Evolutionary conservation across 2,797 vertebrate species (phyloP).

Genomic region (Sebastes kiyomatsui): DNA sequence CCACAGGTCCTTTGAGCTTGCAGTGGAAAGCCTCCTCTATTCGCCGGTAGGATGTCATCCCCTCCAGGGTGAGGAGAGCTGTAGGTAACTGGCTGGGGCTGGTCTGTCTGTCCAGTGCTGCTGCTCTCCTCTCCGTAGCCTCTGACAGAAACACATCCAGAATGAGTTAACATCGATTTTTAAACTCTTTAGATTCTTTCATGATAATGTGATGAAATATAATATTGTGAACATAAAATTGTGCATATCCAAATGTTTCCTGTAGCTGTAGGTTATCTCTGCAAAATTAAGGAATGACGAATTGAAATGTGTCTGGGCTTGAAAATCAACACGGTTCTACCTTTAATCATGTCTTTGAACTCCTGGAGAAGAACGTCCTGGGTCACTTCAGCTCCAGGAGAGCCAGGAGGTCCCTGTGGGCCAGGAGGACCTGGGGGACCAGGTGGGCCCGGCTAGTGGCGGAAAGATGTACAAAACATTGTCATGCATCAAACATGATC

Average conservation of each 20-base stretch:
- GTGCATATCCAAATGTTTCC: background rate
- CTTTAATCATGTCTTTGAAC: constrained; percentile 94
- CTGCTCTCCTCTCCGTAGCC: constrained; percentile 85
- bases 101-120: constrained; percentile 69
- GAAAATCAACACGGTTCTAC: constrained; percentile 63
- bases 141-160: constrained; percentile 77
- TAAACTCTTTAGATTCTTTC: background rate
- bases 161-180: background rate
- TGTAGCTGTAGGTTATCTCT: background rate
- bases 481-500: background rate
- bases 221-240: background rate
- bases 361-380: constrained; percentile 90
- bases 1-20: constrained; percentile 87
- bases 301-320: background rate
- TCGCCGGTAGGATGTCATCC: constrained; percentile 75
- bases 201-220: background rate
- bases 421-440: constrained; percentile 91
- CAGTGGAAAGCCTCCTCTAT: constrained; percentile 94
- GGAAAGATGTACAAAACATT: constrained; percentile 12
- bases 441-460: constrained; percentile 88
- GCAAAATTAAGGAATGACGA: background rate
- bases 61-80: constrained; percentile 84
- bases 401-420: constrained; percentile 88
- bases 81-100: constrained; percentile 82
- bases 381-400: constrained; percentile 88